Percentiles rank a stretch among this genome's conserved stretches.
Conservation (phyloP, 2,113 vertebrate species). For the Alouatta palliata region DNA sequence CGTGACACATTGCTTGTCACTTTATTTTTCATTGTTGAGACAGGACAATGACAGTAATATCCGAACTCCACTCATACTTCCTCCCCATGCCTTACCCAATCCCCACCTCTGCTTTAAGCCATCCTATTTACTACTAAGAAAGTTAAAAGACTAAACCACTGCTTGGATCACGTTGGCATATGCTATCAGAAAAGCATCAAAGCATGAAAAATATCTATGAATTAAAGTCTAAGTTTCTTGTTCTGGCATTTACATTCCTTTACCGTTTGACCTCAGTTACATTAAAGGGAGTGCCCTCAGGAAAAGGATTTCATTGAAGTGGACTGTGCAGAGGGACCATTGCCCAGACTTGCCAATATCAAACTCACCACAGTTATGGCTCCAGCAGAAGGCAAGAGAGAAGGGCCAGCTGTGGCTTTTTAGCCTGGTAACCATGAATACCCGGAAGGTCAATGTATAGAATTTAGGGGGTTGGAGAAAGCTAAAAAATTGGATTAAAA, state of each 20-base stretch:
- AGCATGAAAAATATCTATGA: neutral
- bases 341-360: neutral
- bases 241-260: neutral
- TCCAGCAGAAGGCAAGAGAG: neutral
- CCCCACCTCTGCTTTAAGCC: neutral
- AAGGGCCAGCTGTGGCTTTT: neutral
- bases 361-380: neutral
- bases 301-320: neutral
- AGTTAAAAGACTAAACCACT: neutral
- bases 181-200: neutral
- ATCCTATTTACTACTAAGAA: neutral
- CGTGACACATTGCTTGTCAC: neutral
- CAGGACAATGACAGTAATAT: neutral
- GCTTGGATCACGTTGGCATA: neutral
- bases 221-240: slow-evolving; percentile 9
- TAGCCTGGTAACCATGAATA: neutral
- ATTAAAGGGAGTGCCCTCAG: neutral
- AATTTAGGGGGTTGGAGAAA: neutral
- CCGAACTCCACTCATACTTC: neutral
- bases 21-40: slow-evolving; percentile 19
- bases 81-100: neutral
- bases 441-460: neutral
- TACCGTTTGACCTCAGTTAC: neutral
- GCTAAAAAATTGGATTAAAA: neutral
- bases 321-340: neutral